Percentiles rank a stretch among this genome's conserved stretches.
Evolutionary conservation across 2,888 invertebrate genomes (phyloP).

Genomic region (Panorpa germanica): DNA sequence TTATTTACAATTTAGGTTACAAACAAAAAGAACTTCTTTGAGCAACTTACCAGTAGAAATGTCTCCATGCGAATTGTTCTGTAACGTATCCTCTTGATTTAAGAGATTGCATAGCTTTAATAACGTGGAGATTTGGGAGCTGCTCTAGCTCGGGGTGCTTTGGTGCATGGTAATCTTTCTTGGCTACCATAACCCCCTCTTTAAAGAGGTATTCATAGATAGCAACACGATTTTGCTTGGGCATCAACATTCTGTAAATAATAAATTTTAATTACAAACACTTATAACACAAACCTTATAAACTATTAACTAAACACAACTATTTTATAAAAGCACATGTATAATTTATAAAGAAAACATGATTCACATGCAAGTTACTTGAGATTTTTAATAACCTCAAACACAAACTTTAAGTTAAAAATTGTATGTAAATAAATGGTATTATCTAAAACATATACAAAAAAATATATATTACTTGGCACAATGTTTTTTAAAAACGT

Average conservation of each 20-base stretch:
- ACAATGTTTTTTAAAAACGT: too few species aligned
- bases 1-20: constrained; percentile 1
- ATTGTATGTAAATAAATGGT: too few species aligned
- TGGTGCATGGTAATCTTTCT: constrained; percentile 95
- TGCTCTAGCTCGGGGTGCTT: constrained; percentile 90
- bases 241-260: constrained; percentile 93
- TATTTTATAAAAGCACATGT: too few species aligned
- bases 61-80: constrained; percentile 99
- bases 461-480: too few species aligned
- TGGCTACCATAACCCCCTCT: constrained; percentile 98
- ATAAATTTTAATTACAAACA: constrained; percentile 22
- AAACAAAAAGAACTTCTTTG: constrained; percentile 4
- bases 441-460: too few species aligned
- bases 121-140: constrained; percentile 95
- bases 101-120: constrained; percentile 92
- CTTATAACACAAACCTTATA: too few species aligned
- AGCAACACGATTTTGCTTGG: constrained; percentile 88
- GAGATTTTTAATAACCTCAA: too few species aligned
- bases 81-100: constrained; percentile 95
- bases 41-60: constrained; percentile 78
- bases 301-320: too few species aligned
- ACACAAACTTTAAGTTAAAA: too few species aligned
- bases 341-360: too few species aligned
- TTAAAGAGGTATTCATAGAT: constrained; percentile 98
- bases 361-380: too few species aligned